Evolutionary conservation across 1,140 invertebrate species (phyloP).

Genomic region (Macrotrachela quadricornifera): DNA sequence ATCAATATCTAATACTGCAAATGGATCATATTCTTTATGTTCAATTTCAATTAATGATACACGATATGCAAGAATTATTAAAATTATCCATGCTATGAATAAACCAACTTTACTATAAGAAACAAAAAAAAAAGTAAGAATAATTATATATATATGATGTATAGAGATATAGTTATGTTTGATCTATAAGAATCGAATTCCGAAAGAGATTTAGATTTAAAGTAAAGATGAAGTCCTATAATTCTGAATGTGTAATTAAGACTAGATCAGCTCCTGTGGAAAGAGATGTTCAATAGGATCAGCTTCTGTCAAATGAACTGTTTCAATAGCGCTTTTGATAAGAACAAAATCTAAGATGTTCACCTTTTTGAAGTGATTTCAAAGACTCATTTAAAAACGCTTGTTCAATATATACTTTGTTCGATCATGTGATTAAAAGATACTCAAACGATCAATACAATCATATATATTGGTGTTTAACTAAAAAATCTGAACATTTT

Average conservation of each 20-base stretch:
- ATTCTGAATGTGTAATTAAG: background rate
- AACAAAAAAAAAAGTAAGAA: constrained; percentile 1
- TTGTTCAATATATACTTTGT: no score
- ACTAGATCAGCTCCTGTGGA: background rate
- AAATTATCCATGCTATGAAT: constrained; percentile 62
- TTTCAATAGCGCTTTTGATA: no score
- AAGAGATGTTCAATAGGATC: no score
- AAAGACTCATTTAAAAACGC: no score
- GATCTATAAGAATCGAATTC: background rate
- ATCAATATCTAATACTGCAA: constrained; percentile 74
- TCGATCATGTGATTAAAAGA: no score
- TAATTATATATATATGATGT: constrained; percentile 7
- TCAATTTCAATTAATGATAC: constrained; percentile 67
- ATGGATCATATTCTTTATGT: constrained; percentile 72
- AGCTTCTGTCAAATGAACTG: no score
- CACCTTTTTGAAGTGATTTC: no score
- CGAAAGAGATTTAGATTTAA: background rate
- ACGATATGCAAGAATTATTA: constrained; percentile 72
- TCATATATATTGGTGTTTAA: no score
- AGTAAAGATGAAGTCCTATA: background rate
- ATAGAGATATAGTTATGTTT: background rate
- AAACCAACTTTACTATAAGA: constrained; percentile 43
- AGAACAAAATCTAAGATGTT: no score
- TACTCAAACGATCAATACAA: no score
- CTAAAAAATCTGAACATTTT: no score